A percentile compares a stretch with the other conserved stretches of the same genome.
Evolutionary conservation across 92 coral and sea anemone species (phyloP).

Genomic region (Epizoanthus scotinus): DNA sequence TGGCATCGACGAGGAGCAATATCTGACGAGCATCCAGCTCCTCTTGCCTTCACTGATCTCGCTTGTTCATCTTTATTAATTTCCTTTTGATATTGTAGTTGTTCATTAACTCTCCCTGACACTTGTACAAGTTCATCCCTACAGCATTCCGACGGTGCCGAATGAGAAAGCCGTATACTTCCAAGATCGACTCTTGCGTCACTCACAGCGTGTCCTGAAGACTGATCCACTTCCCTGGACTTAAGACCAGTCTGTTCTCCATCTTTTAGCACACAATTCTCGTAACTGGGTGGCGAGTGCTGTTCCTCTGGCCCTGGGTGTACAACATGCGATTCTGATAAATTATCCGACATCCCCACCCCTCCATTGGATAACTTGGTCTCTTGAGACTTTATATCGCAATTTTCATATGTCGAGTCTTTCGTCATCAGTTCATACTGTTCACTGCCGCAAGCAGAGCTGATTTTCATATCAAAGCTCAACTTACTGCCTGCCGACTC

Average conservation of each 20-base stretch:
- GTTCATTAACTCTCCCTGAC: neutral
- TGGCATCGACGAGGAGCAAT: conserved; percentile 8
- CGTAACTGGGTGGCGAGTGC: too few species aligned
- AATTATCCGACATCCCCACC: too few species aligned
- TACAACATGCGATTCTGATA: too few species aligned
- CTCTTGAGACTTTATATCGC: neutral
- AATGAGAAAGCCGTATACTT: neutral
- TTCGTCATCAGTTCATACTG: conserved; percentile 28
- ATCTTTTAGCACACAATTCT: too few species aligned
- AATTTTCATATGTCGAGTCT: neutral
- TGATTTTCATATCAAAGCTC: conserved; percentile 3
- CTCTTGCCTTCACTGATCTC: neutral
- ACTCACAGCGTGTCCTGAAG: neutral
- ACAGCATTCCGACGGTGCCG: neutral
- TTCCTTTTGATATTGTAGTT: neutral
- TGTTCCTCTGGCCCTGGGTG: too few species aligned
- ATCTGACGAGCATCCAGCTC: neutral
- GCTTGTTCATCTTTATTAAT: neutral
- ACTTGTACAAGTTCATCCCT: neutral
- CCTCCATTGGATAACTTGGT: too few species aligned
- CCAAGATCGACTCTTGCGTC: neutral
- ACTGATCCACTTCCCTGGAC: neutral
- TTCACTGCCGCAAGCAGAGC: conserved; percentile 12
- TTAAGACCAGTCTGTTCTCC: too few species aligned
- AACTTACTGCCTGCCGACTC: neutral